phyloP scores from a whole-genome alignment of 2,797 vertebrate genomes.

The Geranospiza caerulescens region DNA sequence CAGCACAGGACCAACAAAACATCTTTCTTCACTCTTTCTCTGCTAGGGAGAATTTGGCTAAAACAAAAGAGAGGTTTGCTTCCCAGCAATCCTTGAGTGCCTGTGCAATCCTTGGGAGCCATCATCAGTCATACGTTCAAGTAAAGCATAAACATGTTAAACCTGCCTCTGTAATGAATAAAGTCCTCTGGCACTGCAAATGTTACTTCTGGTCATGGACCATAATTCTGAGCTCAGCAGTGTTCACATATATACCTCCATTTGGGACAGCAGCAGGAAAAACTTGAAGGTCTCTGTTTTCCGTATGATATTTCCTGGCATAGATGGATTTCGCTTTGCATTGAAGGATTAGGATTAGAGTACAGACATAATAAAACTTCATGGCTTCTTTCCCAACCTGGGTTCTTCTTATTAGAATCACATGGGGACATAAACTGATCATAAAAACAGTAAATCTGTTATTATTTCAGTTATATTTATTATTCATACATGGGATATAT shows the following conservation, averaged over 20 bases:
- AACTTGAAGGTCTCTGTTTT: constrained; percentile 23
- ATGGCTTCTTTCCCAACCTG: constrained; percentile 24
- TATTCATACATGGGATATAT: not conserved
- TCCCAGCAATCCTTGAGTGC: not conserved
- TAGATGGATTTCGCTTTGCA: not conserved
- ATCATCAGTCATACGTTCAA: not conserved
- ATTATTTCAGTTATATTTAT: constrained; percentile 27
- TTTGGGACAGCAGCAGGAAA: constrained; percentile 30
- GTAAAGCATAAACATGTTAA: not conserved
- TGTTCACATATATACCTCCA: not conserved
- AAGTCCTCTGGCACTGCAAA: not conserved
- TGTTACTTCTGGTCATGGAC: constrained; percentile 17
- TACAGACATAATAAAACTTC: constrained; percentile 20
- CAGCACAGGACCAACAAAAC: not conserved
- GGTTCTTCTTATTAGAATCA: constrained; percentile 38
- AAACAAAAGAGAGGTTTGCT: not conserved
- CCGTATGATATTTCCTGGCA: constrained; percentile 10
- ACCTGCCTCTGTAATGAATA: not conserved
- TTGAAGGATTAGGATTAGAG: constrained; percentile 39
- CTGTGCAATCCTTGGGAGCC: not conserved
- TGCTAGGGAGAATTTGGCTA: not conserved
- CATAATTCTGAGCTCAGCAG: constrained; percentile 1
- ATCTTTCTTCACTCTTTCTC: not conserved
- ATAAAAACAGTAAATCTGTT: constrained; percentile 34
- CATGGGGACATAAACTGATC: not conserved